Conservation (phyloP, 1,140 invertebrate species). For the Diorhabda elongata region DNA sequence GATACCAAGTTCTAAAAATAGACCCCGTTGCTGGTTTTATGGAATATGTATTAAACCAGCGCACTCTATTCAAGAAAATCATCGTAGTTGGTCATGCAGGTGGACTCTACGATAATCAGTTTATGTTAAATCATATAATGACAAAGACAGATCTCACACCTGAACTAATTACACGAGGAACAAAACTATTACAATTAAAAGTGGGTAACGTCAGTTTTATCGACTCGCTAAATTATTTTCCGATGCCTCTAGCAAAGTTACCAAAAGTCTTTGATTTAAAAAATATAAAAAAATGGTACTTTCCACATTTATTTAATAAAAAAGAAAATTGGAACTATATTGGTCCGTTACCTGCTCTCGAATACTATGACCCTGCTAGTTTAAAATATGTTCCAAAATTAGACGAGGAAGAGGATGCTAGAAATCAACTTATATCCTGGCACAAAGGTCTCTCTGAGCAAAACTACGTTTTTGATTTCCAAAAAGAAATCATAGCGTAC, state of each 20-base stretch:
- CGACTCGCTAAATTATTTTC: conserved; percentile 19
- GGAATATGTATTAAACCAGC: conserved; percentile 5
- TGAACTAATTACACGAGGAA: conserved; percentile 6
- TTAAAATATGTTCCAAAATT: conserved; percentile 11
- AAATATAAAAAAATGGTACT: conserved; percentile 24
- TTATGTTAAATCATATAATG: conserved; percentile 14
- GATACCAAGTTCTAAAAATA: conserved; percentile 6
- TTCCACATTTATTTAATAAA: conserved; percentile 28
- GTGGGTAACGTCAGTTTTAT: conserved; percentile 15
- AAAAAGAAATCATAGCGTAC: conserved; percentile 21
- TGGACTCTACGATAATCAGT: conserved; percentile 5
- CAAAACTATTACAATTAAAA: conserved; percentile 7
- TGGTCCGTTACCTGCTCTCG: conserved; percentile 15
- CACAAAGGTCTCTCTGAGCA: conserved; percentile 5
- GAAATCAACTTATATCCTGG: conserved; percentile 18
- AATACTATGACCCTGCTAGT: conserved; percentile 19
- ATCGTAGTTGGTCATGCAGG: conserved; percentile 8
- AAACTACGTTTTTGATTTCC: conserved; percentile 20
- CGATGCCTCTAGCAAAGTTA: conserved; percentile 16
- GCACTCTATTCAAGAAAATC: conserved; percentile 4
- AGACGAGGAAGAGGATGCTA: background rate
- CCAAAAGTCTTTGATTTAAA: conserved; percentile 19
- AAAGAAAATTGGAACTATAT: conserved; percentile 20
- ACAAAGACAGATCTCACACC: conserved; percentile 9
- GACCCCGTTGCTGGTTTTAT: background rate